Percentiles rank a stretch among this genome's conserved stretches.
phyloP scores from a whole-genome alignment of 2,888 invertebrate species.

The Mesorhabditis spiculigera region DNA sequence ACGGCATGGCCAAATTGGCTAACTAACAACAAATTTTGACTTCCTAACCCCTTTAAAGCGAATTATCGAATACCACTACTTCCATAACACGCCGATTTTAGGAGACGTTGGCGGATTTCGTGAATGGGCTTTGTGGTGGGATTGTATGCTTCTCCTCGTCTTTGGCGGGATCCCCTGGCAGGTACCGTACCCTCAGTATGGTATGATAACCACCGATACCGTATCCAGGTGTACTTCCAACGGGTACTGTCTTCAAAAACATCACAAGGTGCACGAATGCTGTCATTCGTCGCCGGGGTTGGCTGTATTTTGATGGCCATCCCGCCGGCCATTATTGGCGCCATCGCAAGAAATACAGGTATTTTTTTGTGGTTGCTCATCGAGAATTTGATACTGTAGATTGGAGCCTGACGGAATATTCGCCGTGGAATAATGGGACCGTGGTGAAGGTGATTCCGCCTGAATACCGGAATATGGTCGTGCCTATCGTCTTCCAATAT shows the following conservation, averaged over 20 bases:
- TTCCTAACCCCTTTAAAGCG: too few relatives aligned
- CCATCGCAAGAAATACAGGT: slow-evolving; percentile 84
- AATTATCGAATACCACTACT: not conserved
- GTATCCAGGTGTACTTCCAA: slow-evolving; percentile 84
- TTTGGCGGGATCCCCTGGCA: slow-evolving; percentile 98
- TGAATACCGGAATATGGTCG: slow-evolving; percentile 81
- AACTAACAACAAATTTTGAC: too few relatives aligned
- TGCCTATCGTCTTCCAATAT: slow-evolving; percentile 89
- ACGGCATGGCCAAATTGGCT: slow-evolving; percentile 51
- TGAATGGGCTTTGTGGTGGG: slow-evolving; percentile 79
- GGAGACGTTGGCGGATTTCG: slow-evolving; percentile 63
- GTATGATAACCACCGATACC: not conserved
- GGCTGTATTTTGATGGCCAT: slow-evolving; percentile 96
- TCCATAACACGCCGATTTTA: slow-evolving; percentile 20
- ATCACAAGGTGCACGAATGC: slow-evolving; percentile 82
- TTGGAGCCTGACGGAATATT: slow-evolving; percentile 86
- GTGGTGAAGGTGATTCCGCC: slow-evolving; percentile 46
- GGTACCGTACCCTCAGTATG: slow-evolving; percentile 62
- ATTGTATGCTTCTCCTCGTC: slow-evolving; percentile 80
- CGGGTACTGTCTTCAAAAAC: slow-evolving; percentile 92
- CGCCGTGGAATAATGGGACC: slow-evolving; percentile 58
- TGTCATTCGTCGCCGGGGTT: slow-evolving; percentile 91
- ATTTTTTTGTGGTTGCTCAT: not conserved
- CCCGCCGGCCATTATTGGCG: slow-evolving; percentile 92
- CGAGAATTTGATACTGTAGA: slow-evolving; percentile 65